Evolutionary conservation across 2,113 vertebrate species (phyloP).

Genomic region (Panthera leo): DNA sequence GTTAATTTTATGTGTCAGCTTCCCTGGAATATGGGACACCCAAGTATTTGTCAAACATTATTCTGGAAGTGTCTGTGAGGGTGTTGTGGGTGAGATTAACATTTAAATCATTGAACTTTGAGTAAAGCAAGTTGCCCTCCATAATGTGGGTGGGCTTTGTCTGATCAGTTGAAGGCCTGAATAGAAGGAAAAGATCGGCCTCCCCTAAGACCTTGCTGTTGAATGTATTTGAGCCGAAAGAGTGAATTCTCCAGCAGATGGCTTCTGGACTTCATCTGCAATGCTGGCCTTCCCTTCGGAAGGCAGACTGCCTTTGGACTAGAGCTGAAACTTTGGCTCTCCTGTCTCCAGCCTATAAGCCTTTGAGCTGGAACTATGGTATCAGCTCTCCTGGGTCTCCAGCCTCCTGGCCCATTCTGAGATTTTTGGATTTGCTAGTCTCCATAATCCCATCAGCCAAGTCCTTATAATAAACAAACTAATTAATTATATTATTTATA

Average conservation of each 20-base stretch:
- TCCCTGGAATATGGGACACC: neutral
- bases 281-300: too few relatives aligned
- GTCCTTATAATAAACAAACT: neutral
- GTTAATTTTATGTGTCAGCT: neutral
- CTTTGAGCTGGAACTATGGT: neutral
- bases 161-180: neutral
- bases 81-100: neutral
- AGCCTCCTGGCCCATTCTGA: neutral
- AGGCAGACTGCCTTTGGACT: too few relatives aligned
- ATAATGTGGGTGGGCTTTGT: neutral
- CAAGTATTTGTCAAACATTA: neutral
- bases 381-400: neutral
- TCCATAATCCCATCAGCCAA: neutral
- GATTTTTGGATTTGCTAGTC: neutral
- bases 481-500: neutral
- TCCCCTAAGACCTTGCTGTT: too few relatives aligned
- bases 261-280: neutral
- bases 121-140: neutral
- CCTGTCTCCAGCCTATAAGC: neutral
- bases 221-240: neutral
- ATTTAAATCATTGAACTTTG: neutral
- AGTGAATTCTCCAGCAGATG: neutral
- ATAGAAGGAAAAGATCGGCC: neutral
- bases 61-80: neutral
- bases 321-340: accelerated